Percentiles rank a stretch among this genome's conserved stretches.
Evolutionary conservation across 2,113 vertebrate species (phyloP).

Genomic region (Xyliphius kryptos): DNA sequence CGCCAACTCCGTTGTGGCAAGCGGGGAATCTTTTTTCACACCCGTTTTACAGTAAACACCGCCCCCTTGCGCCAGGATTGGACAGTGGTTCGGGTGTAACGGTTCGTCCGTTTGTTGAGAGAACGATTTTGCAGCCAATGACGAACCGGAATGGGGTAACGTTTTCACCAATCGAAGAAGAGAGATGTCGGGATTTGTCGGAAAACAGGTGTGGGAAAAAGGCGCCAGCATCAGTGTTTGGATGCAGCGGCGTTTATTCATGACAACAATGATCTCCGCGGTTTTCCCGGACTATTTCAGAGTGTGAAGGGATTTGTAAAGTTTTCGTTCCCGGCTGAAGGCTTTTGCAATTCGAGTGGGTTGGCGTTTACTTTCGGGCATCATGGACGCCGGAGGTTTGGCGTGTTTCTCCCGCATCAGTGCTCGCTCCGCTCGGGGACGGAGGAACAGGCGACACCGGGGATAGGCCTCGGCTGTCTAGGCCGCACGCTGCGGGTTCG

Average conservation of each 20-base stretch:
- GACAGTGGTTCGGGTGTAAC: not conserved
- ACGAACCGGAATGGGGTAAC: not conserved
- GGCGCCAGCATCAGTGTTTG: conserved; percentile 37
- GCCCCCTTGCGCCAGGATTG: not conserved
- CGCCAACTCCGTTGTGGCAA: conserved; percentile 39
- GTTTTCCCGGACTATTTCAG: conserved; percentile 25
- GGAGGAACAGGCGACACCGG: conserved; percentile 35
- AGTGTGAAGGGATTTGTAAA: not conserved
- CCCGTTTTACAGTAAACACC: not conserved
- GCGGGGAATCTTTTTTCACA: conserved; percentile 2
- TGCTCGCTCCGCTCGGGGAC: conserved; percentile 30
- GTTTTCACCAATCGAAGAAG: not conserved
- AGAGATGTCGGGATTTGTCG: not conserved
- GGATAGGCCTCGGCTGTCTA: conserved; percentile 44
- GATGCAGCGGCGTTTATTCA: conserved; percentile 39
- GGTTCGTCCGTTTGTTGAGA: not conserved
- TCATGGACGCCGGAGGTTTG: conserved; percentile 37
- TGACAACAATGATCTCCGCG: conserved; percentile 41
- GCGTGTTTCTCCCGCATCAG: conserved; percentile 32
- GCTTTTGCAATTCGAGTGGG: not conserved
- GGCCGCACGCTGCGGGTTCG: conserved; percentile 27
- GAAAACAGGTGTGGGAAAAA: conserved; percentile 12
- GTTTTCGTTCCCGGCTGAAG: not conserved
- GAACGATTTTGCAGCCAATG: not conserved
- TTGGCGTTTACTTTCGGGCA: conserved; percentile 23